Conservation (phyloP, 1,140 invertebrate genomes). For the Cyphomyrmex costatus region DNA sequence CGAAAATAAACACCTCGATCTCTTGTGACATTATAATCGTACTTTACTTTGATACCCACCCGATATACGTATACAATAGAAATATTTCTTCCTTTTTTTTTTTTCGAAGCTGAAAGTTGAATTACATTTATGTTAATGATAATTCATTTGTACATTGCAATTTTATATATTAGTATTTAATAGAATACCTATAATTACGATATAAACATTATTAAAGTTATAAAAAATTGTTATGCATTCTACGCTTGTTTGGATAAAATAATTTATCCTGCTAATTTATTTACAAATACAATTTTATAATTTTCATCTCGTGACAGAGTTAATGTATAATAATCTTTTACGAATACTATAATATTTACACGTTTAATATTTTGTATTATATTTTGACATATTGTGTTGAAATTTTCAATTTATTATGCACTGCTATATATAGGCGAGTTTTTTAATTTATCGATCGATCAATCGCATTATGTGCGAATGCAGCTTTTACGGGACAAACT, state of each 20-base stretch:
- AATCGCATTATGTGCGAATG: too few relatives aligned
- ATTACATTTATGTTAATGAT: neutral
- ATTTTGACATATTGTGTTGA: neutral
- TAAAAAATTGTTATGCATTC: neutral
- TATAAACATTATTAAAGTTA: constrained; percentile 9
- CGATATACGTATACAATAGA: neutral
- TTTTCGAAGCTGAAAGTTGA: neutral
- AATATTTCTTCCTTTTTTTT: neutral
- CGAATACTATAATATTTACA: neutral
- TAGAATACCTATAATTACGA: neutral
- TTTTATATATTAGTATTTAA: constrained; percentile 4
- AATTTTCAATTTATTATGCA: neutral
- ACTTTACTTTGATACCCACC: neutral
- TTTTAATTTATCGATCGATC: too few relatives aligned
- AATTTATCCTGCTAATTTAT: neutral
- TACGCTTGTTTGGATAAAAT: neutral
- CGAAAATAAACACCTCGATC: constrained; percentile 11
- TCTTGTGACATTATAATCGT: neutral
- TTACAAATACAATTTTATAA: constrained; percentile 19
- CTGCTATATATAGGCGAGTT: too few relatives aligned
- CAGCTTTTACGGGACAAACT: too few relatives aligned
- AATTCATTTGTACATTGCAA: neutral
- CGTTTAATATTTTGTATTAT: constrained; percentile 2
- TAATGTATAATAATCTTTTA: neutral
- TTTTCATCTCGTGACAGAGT: neutral